A percentile compares a stretch with the other conserved stretches of the same genome.
Evolutionary conservation across 2,888 invertebrate genomes (phyloP).

Genomic region (Bellardia bayeri): DNA sequence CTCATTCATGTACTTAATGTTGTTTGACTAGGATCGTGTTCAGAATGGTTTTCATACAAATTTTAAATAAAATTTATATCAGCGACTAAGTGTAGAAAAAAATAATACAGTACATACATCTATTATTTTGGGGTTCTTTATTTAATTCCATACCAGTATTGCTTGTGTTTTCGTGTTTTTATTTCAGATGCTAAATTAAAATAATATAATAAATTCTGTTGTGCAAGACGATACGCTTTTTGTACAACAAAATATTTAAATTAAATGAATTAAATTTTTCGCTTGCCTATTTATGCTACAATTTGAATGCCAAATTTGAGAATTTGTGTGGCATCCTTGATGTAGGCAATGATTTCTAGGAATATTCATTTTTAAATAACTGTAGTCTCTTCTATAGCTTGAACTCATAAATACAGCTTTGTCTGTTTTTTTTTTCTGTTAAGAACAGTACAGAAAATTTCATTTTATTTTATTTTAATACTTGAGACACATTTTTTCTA

Average conservation of each 20-base stretch:
- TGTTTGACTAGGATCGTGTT: constrained; percentile 73
- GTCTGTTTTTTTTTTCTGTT: neutral
- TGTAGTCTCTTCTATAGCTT: neutral
- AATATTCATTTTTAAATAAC: neutral
- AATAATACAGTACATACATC: neutral
- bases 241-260: constrained; percentile 37
- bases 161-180: neutral
- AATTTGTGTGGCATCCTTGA: neutral
- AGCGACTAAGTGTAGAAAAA: constrained; percentile 19
- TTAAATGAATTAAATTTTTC: constrained; percentile 46
- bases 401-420: neutral
- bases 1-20: constrained; percentile 70
- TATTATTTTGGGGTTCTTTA: constrained; percentile 30
- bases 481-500: neutral
- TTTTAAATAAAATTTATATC: constrained; percentile 35
- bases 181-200: constrained; percentile 37
- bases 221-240: neutral
- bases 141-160: neutral
- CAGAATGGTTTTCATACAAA: constrained; percentile 61
- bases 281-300: neutral
- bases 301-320: neutral
- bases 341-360: neutral
- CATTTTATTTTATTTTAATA: neutral
- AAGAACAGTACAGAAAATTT: neutral
- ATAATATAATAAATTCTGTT: constrained; percentile 48